phyloP scores from a whole-genome alignment of 2,113 vertebrate genomes.

The Leiothrix lutea region DNA sequence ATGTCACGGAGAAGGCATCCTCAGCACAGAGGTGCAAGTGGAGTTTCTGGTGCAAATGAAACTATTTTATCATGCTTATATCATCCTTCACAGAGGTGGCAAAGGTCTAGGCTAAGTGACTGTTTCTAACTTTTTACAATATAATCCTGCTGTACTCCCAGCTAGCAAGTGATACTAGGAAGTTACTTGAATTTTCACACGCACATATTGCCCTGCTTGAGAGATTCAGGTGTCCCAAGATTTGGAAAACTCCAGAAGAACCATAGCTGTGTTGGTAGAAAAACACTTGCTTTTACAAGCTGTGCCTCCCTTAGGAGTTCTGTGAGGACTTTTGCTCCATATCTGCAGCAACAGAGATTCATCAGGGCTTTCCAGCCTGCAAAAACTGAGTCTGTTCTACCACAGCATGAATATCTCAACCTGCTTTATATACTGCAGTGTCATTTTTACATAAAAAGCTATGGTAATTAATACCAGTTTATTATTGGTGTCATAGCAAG shows the following conservation, averaged over 20 bases:
- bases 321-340: neutral
- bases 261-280: neutral
- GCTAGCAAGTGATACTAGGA: neutral
- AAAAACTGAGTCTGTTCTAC: neutral
- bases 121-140: neutral
- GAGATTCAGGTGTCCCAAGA: neutral
- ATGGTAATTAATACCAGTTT: neutral
- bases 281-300: neutral
- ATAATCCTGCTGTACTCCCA: neutral
- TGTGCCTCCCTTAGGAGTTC: neutral
- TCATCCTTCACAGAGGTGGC: neutral
- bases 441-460: neutral
- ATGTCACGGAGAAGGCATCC: fast-evolving
- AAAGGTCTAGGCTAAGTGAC: neutral
- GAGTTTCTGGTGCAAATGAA: neutral
- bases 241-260: neutral
- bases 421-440: neutral
- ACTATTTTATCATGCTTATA: neutral
- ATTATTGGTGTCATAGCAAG: neutral
- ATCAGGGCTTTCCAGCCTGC: neutral
- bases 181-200: neutral
- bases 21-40: neutral
- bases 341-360: neutral
- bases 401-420: neutral
- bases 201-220: neutral